Percentiles rank a stretch among this genome's conserved stretches.
phyloP scores from a whole-genome alignment of 1,140 invertebrate genomes.

The Heliconius congener region DNA sequence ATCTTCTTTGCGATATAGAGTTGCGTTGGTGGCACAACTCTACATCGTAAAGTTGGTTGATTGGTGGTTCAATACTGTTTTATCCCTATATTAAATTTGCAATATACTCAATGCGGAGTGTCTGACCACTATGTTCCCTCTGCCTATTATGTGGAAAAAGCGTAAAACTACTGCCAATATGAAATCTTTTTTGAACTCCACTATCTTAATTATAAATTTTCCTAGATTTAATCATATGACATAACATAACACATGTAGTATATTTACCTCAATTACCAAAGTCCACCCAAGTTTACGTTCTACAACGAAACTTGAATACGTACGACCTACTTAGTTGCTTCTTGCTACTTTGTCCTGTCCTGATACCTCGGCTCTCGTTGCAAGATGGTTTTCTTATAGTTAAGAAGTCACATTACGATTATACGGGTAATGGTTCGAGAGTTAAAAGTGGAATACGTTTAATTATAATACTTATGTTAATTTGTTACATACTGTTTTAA shows the following conservation, averaged over 20 bases:
- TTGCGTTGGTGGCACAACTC: no score
- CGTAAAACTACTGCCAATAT: no score
- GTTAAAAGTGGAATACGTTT: neutral
- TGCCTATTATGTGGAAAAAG: no score
- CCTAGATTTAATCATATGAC: neutral
- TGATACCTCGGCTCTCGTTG: neutral
- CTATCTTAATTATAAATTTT: neutral
- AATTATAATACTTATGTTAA: no score
- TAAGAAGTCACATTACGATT: neutral
- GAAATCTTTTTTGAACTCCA: no score
- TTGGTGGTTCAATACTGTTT: no score
- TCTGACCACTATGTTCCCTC: no score
- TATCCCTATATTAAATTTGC: no score
- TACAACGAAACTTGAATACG: constrained; percentile 13
- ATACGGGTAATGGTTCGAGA: neutral
- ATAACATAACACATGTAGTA: neutral
- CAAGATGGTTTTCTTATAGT: constrained; percentile 12
- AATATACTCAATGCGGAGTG: no score
- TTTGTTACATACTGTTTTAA: no score
- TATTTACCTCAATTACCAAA: constrained; percentile 18
- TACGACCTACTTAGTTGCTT: constrained; percentile 27
- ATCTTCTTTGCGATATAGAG: no score
- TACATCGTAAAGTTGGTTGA: no score
- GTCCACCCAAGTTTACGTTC: constrained; percentile 25
- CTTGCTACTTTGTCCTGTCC: constrained; percentile 8